A percentile compares a stretch with the other conserved stretches of the same genome.
phyloP scores from a whole-genome alignment of 2,113 vertebrate genomes.

The Ageneiosus marmoratus region DNA sequence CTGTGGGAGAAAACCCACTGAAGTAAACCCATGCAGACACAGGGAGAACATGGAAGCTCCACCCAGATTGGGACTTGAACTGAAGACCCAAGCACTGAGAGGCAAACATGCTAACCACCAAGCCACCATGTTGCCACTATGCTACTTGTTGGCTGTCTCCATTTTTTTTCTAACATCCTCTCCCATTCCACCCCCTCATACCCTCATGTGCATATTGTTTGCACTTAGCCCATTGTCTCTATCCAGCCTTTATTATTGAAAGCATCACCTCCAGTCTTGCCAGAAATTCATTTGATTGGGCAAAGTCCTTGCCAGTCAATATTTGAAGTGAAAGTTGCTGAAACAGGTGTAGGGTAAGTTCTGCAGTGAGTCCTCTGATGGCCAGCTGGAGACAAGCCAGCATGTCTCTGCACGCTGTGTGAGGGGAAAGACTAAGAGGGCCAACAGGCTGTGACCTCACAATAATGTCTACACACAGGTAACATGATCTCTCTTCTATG shows the following conservation, averaged over 20 bases:
- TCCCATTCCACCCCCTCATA: constrained; percentile 15
- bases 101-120: no score
- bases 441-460: constrained; percentile 38
- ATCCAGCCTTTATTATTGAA: constrained; percentile 63
- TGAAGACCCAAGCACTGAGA: no score
- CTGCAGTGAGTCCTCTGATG: constrained; percentile 60
- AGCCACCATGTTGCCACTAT: no score
- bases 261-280: constrained; percentile 68
- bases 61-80: no score
- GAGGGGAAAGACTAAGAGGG: not conserved
- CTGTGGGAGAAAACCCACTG: no score
- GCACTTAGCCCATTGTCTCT: constrained; percentile 19
- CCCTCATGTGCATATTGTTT: not conserved
- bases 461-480: constrained; percentile 25
- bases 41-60: no score
- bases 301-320: constrained; percentile 72
- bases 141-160: not conserved
- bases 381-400: constrained; percentile 61
- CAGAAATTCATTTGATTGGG: constrained; percentile 74
- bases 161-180: constrained; percentile 3
- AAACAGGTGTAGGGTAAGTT: constrained; percentile 49
- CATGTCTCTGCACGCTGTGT: constrained; percentile 40
- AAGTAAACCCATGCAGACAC: no score
- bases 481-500: constrained; percentile 13
- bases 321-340: constrained; percentile 68